phyloP scores from a whole-genome alignment of 2,888 invertebrate species.

The Dimorphilus gyrociliatus region DNA sequence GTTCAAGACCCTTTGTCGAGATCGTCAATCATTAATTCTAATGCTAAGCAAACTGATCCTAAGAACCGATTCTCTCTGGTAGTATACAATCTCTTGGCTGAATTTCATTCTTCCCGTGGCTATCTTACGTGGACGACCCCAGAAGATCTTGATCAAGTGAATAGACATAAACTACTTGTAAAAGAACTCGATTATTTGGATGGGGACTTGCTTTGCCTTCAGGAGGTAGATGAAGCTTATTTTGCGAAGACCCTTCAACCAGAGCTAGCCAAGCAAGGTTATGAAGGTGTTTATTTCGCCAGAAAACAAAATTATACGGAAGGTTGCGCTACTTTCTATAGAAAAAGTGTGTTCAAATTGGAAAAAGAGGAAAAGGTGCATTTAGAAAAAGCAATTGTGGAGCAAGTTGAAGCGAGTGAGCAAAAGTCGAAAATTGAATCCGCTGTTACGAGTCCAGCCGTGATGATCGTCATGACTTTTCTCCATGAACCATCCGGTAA shows the following conservation, averaged over 20 bases:
- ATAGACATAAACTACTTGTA: constrained; percentile 21
- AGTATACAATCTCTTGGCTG: too few species aligned
- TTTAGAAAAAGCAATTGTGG: constrained; percentile 8
- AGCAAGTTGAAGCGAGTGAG: constrained; percentile 21
- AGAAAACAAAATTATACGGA: constrained; percentile 23
- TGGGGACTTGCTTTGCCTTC: constrained; percentile 32
- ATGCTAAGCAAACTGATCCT: too few species aligned
- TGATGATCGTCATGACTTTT: constrained; percentile 22
- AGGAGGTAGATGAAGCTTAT: constrained; percentile 27
- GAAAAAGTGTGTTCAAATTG: constrained; percentile 19
- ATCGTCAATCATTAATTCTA: too few species aligned
- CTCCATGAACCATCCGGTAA: constrained; percentile 18
- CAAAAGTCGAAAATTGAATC: too few species aligned
- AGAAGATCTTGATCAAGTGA: constrained; percentile 16
- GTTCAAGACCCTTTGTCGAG: too few species aligned
- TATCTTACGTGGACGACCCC: constrained; percentile 10
- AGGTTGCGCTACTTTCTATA: constrained; percentile 32
- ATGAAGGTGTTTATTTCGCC: too few species aligned
- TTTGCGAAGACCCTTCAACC: constrained; percentile 16
- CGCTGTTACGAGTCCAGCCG: constrained; percentile 23
- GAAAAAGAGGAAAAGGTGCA: constrained; percentile 5
- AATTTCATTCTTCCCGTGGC: too few species aligned
- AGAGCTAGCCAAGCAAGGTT: constrained; percentile 16
- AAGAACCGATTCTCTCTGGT: too few species aligned
- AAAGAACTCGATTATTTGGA: constrained; percentile 24